Evolutionary conservation across 2,888 invertebrate genomes (phyloP), one percentile per base, ranked within the genome.

Genomic region (Polia nebulosa): DNA sequence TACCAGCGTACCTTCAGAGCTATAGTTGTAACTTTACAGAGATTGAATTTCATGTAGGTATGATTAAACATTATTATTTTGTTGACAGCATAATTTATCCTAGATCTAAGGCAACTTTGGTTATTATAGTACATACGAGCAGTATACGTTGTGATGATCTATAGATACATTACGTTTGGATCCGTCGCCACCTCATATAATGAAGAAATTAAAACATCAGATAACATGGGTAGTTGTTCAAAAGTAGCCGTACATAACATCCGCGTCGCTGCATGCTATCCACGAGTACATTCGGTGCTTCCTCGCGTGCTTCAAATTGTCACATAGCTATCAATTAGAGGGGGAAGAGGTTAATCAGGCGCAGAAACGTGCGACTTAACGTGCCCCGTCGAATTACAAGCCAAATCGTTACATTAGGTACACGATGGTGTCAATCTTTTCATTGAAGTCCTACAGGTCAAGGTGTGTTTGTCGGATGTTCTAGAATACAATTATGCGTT

Each of bases 281-380:
- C 20, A 45, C 34, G 49, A 63, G 59, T 72, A 59, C 55, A 72
- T 79, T 59, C 29, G 60, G 55, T 51, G 47, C 45, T 67, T 67
- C 68, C 76, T 76, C 39, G 76, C 80, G 76, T 76, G 76, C 51
- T 79, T 59, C 53, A 53, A 34, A 45, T 61, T 52, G 55, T 80
- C 80, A 78, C 76, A 63, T 69, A 64, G 58, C 49, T 55, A 62
- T 69, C 53, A 76, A 69, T 79, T 77, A 76, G 59, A 68, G 67
- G 76, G 52, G 80, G 77, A 78, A 80, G 70, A 80, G 70, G 59
- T 59, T 80, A 68, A 77, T 80, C 76, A 75, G 27, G 13, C 63
- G 32, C 44, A 57, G 76, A 58, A 63, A 60, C 76, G 55, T 32
- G 61, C 61, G 60, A 27, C 41, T 57, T 75, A 32, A 47, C 51